These are phyloP conservation scores for Chromobotia macracanthus DNA, from an alignment of 2,797 vertebrate genomes.

Conservation along the genomic window DNA sequence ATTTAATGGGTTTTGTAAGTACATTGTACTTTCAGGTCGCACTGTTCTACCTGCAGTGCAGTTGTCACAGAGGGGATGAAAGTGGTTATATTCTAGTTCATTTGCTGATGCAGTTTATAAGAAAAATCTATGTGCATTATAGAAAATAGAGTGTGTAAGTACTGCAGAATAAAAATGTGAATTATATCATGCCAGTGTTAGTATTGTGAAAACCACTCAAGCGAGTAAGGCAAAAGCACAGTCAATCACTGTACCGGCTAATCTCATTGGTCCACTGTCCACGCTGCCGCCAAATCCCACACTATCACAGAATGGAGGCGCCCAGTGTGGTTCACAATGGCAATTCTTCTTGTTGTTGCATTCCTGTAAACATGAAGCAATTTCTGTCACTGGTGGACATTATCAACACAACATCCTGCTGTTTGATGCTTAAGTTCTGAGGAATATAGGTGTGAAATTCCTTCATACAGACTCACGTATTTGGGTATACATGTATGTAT, in stretches of 20 bases:
- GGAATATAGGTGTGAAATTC: constrained; percentile 2
- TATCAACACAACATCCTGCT: not conserved
- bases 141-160: not conserved
- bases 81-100: not conserved
- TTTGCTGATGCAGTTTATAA: not conserved
- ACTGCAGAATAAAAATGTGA: not conserved
- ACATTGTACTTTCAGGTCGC: constrained; percentile 13
- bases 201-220: not conserved
- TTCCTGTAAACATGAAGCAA: constrained; percentile 78
- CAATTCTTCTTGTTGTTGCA: constrained; percentile 98
- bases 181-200: constrained; percentile 5
- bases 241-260: constrained; percentile 78
- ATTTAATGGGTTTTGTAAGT: constrained; percentile 39
- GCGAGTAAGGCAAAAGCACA: not conserved
- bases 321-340: constrained; percentile 95
- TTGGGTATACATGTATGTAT: not conserved
- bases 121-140: not conserved
- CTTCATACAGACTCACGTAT: constrained; percentile 14
- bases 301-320: constrained; percentile 90
- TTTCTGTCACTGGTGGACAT: constrained; percentile 12
- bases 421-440: not conserved
- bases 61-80: constrained; percentile 40
- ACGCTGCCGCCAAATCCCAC: constrained; percentile 90
- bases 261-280: constrained; percentile 91
- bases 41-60: constrained; percentile 25